Percentiles rank a stretch among this genome's conserved stretches.
Conservation (phyloP, 2,797 vertebrate genomes). For the Macropus fuliginosus region DNA sequence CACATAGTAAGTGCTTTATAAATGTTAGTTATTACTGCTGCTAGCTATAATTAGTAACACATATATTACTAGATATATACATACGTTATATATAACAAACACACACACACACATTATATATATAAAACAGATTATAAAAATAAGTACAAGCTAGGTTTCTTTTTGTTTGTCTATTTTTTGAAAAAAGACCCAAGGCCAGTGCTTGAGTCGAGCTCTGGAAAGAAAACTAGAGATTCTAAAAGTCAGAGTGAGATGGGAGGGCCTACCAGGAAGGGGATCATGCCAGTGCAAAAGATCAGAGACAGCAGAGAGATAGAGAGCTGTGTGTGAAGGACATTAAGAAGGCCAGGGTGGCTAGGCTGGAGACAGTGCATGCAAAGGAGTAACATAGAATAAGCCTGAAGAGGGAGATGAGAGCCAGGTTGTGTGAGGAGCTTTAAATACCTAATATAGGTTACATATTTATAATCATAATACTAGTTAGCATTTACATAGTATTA, state of each 20-base stretch:
- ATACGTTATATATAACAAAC: no score
- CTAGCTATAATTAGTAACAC: background rate
- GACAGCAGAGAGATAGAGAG: background rate
- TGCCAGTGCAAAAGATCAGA: background rate
- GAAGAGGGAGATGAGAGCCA: background rate
- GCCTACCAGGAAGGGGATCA: background rate
- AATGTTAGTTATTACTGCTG: background rate
- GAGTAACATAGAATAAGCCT: background rate
- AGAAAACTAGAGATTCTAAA: background rate
- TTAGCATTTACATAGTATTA: background rate
- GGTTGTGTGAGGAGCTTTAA: background rate
- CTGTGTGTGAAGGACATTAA: background rate
- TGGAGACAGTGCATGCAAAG: no score
- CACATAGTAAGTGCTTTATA: background rate
- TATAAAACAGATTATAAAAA: background rate
- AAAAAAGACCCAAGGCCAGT: background rate
- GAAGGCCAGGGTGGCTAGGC: background rate
- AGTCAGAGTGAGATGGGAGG: background rate
- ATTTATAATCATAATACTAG: background rate
- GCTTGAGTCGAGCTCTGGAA: background rate
- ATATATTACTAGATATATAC: background rate
- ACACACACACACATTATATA: no score
- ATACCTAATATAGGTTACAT: background rate
- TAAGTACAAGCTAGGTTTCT: background rate
- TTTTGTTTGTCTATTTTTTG: background rate